A percentile compares a stretch with the other conserved stretches of the same genome.
Conservation (phyloP, 2,113 vertebrate species). For the Xiphorhynchus elegans region DNA sequence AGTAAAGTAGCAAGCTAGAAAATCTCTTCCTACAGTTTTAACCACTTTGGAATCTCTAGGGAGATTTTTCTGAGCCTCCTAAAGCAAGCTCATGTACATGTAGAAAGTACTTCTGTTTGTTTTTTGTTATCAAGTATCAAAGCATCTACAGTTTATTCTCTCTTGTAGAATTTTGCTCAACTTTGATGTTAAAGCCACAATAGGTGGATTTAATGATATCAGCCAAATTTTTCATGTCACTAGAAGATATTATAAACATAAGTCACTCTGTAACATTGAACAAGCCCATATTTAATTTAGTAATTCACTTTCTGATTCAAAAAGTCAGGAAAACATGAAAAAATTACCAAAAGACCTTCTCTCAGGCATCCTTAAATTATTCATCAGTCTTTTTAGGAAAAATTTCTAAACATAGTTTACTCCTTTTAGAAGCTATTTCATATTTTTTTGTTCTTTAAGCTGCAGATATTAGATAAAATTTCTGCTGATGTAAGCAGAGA, state of each 20-base stretch:
- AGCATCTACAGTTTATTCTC: not conserved
- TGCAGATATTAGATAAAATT: not conserved
- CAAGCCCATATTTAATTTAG: not conserved
- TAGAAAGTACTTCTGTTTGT: not conserved
- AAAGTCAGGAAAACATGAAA: not conserved
- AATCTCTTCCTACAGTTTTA: not conserved
- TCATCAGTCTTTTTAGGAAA: not conserved
- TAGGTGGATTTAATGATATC: not conserved
- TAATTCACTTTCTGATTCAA: not conserved
- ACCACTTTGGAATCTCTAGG: not conserved
- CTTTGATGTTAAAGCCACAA: not conserved
- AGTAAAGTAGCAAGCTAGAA: not conserved
- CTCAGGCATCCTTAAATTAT: slow-evolving; percentile 25
- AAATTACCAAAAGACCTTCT: not conserved
- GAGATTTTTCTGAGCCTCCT: not conserved
- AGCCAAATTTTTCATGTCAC: not conserved
- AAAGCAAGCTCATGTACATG: not conserved
- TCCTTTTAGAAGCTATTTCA: not conserved
- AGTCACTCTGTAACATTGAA: not conserved
- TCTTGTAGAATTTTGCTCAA: not conserved
- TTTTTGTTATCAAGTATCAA: not conserved
- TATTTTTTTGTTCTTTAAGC: not conserved
- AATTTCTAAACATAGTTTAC: not conserved
- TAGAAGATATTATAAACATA: not conserved
- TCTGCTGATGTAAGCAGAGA: not conserved